These are phyloP conservation scores for Cremastinae sp. DNA, from an alignment of 2,888 invertebrate genomes.

Conservation along the genomic window DNA sequence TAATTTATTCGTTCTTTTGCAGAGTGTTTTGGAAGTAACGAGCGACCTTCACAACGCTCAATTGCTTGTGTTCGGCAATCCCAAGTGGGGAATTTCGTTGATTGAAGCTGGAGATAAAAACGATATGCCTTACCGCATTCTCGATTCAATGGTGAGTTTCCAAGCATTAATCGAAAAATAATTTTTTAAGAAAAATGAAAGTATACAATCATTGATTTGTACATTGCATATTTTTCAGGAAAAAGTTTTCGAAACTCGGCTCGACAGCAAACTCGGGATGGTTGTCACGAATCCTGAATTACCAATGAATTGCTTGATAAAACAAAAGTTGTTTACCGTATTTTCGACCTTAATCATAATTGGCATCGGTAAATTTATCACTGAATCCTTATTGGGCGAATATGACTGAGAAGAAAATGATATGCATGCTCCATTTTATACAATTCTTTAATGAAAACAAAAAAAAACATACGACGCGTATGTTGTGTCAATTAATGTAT, in stretches of 20 bases:
- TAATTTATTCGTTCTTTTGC: constrained; percentile 65
- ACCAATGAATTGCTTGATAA: constrained; percentile 84
- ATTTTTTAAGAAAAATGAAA: not conserved
- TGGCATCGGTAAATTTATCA: constrained; percentile 79
- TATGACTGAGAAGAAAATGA: constrained; percentile 56
- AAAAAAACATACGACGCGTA: constrained; percentile 41
- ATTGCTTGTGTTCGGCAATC: constrained; percentile 86
- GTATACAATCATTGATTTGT: constrained; percentile 1
- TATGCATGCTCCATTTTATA: constrained; percentile 47
- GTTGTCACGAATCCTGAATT: constrained; percentile 83
- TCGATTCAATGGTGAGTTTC: constrained; percentile 79
- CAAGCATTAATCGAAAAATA: constrained; percentile 48
- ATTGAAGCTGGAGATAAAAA: constrained; percentile 80
- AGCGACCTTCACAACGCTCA: constrained; percentile 85
- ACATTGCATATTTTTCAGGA: constrained; percentile 76
- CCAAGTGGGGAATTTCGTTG: constrained; percentile 87
- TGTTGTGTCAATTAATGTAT: constrained; percentile 47
- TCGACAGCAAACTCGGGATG: constrained; percentile 83
- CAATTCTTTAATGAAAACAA: constrained; percentile 36
- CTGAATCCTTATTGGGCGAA: constrained; percentile 73
- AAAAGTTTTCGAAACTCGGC: constrained; percentile 82
- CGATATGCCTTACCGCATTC: constrained; percentile 69
- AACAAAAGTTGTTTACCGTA: constrained; percentile 83
- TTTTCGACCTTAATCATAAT: constrained; percentile 80
- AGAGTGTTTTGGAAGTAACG: constrained; percentile 80